Base-by-base conservation (phyloP, 2,113 vertebrate genomes). In the Cisticola juncidis region DNA sequence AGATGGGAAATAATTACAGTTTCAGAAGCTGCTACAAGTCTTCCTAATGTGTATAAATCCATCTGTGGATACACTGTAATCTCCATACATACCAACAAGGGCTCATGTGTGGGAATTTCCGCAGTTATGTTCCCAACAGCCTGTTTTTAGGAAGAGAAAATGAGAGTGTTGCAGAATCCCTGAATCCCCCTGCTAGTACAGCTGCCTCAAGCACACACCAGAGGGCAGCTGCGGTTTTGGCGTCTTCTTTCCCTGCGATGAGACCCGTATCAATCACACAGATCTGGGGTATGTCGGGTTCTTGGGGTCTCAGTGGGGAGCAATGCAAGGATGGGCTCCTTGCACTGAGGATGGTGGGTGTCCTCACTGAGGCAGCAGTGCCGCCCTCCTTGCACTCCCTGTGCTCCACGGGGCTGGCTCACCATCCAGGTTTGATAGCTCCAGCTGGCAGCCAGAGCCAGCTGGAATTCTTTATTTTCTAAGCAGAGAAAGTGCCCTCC, bases 151-250 rank as follows among this genome's bases (percentile, higher is more conserved):
- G 61, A 57, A 83, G n/a, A 58, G 14, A 92, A 86, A 81, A 51
- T 24, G 28, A 79, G 51, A 29, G 45, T 89, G 1, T 92, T 95
- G 92, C 91, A 84, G 95, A 95, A 94, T 92, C 58, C 20, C 42
- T 62, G 84, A 96, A 94, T 91, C 81, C 81, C 91, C 95, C 94
- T 80, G 38, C 74, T 87, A 71, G 8, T 36, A 66, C 84, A 77
- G 84, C 90, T 91, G 87, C 74, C 82, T 72, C 66, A 66, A 51
- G 44, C 5, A 0, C 28, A 16, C 58, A 42, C 45, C 83, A 90
- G 54, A 69, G 38, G 26, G 66, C 50, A 77, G 48, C 21, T 88
- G 90, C 0, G 0, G 33, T 88, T 95, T 92, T 93, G 92, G 47
- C 14, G 0, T 38, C 42, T 54, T 76, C 42, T 24, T 82, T 83